A percentile compares a stretch with the other conserved stretches of the same genome.
These are phyloP conservation scores for Dermatophagoides farinae DNA, from an alignment of 1,140 invertebrate species.

Conservation along the genomic window DNA sequence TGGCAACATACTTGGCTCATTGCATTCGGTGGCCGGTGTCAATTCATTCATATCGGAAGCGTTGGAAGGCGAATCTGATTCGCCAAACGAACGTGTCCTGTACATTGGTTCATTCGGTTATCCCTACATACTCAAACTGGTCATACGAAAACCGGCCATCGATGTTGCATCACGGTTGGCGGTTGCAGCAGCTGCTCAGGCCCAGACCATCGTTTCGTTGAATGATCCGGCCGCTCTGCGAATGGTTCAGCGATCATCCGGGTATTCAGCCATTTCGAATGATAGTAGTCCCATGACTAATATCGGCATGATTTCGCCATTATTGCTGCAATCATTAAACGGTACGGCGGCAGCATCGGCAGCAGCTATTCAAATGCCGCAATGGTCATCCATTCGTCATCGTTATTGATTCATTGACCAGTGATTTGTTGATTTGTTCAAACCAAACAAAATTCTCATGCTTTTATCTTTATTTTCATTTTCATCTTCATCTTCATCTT, in stretches of 20 bases:
- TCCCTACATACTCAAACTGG: slow-evolving; percentile 31
- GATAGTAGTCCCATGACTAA: too few relatives aligned
- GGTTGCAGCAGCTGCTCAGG: not conserved
- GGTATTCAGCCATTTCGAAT: too few relatives aligned
- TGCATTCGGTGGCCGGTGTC: slow-evolving; percentile 25
- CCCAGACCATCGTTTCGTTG: not conserved
- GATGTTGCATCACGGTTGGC: not conserved
- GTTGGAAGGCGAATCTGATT: slow-evolving; percentile 21
- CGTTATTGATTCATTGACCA: too few relatives aligned
- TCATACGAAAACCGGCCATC: not conserved
- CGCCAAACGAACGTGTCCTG: slow-evolving; percentile 20
- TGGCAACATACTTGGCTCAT: slow-evolving; percentile 37
- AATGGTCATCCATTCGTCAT: too few relatives aligned
- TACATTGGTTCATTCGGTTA: slow-evolving; percentile 48
- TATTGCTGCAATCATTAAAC: too few relatives aligned
- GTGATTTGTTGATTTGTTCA: too few relatives aligned
- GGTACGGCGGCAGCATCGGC: too few relatives aligned
- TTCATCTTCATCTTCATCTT: too few relatives aligned
- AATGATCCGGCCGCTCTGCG: not conserved
- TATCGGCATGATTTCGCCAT: too few relatives aligned
- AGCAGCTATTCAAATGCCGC: too few relatives aligned
- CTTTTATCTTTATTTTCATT: too few relatives aligned
- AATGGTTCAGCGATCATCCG: not conserved
- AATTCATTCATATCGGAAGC: slow-evolving; percentile 24
- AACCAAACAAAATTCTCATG: too few relatives aligned